Conservation (phyloP, 2,888 invertebrate species). For the Tipula vernalis region DNA sequence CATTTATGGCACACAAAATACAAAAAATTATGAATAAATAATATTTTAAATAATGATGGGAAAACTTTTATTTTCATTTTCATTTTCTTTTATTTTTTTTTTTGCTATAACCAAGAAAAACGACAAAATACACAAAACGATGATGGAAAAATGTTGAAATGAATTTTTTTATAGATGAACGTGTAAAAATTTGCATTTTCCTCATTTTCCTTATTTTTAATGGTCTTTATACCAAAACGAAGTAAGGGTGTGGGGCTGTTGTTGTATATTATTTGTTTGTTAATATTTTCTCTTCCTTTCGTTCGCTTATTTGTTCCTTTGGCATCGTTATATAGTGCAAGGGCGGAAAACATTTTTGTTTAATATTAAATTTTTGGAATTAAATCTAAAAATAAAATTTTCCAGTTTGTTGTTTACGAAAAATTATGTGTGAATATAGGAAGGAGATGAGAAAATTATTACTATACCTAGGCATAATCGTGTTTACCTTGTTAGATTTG, state of each 20-base stretch:
- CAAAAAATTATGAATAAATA: background rate
- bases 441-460: background rate
- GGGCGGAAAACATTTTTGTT: background rate
- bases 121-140: background rate
- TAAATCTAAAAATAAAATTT: background rate
- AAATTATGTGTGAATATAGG: background rate
- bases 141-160: background rate
- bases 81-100: background rate
- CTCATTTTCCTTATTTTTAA: background rate
- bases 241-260: background rate
- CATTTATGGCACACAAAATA: background rate
- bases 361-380: background rate
- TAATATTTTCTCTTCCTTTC: background rate
- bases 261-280: background rate
- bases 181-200: constrained; percentile 4
- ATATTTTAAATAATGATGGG: background rate
- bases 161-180: background rate
- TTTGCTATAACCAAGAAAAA: background rate
- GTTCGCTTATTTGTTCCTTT: background rate
- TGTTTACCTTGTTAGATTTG: background rate
- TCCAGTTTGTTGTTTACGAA: background rate
- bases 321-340: background rate
- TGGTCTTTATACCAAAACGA: background rate
- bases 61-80: background rate
- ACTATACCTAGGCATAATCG: background rate